Base-by-base conservation (phyloP, 2,888 invertebrate genomes). In the Lagria hirta region DNA sequence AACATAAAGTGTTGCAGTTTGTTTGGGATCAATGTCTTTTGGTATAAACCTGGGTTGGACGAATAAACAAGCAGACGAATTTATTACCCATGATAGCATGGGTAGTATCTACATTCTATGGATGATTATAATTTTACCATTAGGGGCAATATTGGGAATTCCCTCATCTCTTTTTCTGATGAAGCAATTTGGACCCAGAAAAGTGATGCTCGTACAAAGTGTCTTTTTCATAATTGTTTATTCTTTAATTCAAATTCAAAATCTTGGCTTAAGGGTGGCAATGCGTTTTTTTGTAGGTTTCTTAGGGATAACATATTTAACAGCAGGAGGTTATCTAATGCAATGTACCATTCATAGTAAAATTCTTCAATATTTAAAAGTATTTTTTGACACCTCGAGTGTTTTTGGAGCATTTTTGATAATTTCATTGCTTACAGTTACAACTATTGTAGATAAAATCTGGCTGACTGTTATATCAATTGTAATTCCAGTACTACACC, bases 31-130 rank as follows among this genome's bases (percentile, higher is more conserved):
- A 8, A 36, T 61, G 13, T 54, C 51, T 1, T 60, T 60, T 35
- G 63, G 63, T 26, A 53, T 54, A 4, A 43, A 49, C 6, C 27
- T 63, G 3, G 57, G 54, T 21, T 63, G 63, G 63, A 54, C 59
- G 12, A 50, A 48, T 22, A 33, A 32, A 4, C 11, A 32, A n/a
- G 12, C 26, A 2, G 11, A 11, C 12, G 12, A 14, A 18, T 12
- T 14, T 8, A 15, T 15, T 2, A 3, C 13, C 15, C 23, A 23
- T 8, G 2, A 28, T 12, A 28, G 32, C n/a, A 35, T 8, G 3
- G 15, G 23, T 3, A 14, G n/a, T n/a, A n/a, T n/a, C n/a, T n/a
- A 17, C 5, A 7, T 21, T 10, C 10, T 15, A 10, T 56, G 48
- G 55, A 21, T 57, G 6, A 42, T 54, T n/a, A 43, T 52, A 14